Base-by-base conservation (phyloP, 2,888 invertebrate species). In the Sclerodermus sp. region DNA sequence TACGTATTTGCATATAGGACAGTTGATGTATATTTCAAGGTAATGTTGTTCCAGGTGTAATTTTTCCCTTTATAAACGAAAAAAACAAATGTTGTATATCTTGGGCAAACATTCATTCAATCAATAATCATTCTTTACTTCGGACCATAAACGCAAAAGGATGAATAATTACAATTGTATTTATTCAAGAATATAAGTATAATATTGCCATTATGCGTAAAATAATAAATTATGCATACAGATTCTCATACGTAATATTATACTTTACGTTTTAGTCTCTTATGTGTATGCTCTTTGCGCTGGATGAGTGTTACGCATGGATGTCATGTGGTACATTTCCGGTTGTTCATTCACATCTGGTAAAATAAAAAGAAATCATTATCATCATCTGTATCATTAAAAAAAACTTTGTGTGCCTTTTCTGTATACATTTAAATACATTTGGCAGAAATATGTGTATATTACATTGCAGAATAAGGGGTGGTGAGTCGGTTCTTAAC, bases 371-470 rank as follows among this genome's bases (percentile, higher is more conserved):
- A 23, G 3, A 3, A 23, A 23, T 23, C 12, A 34, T 12, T 34
- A 8, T 34, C 12, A 34, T 34, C 12, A 13, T 34, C 3, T 34
- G 34, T 34, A n/a, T 34, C 4, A 34, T 23, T 23, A 23, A 23
- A 8, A 23, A 23, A 23, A 23, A 23, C n/a, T n/a, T n/a, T n/a
- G n/a, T n/a, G n/a, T n/a, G n/a, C n/a, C n/a, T n/a, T n/a, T n/a
- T n/a, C n/a, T n/a, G 23, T 5, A 23, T 8, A 23, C 8, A 23
- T 8, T 23, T 8, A 45, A 62, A 60, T 49, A 65, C 57, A 54
- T 58, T 66, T 38, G 60, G 60, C 45, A 71, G 71, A 49, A 68
- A 66, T 57, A 72, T 70, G 6, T 70, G 64, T 8, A 51, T 51
- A n/a, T 58, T 58, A 42, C 67, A n/a, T n/a, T 23, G 23, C 70